Evolutionary conservation across 1,140 invertebrate genomes (phyloP).

Genomic region (Polypedilum pembai): DNA sequence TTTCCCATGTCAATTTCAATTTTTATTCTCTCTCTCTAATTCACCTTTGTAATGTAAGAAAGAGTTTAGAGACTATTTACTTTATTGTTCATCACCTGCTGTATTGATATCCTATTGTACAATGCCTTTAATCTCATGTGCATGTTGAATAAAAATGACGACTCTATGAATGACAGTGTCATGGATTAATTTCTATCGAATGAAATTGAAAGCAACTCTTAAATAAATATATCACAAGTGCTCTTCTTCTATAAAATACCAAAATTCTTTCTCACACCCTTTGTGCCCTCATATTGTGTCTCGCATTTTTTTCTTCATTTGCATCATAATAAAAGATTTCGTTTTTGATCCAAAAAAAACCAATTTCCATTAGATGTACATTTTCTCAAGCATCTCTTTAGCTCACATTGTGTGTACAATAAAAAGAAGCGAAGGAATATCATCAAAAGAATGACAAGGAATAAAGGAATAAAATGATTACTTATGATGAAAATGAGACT

Average conservation of each 20-base stretch:
- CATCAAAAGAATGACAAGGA: not conserved
- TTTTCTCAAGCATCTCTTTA: slow-evolving; percentile 17
- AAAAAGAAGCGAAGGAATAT: not conserved
- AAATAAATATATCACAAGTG: slow-evolving; percentile 7
- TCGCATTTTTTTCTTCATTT: slow-evolving; percentile 8
- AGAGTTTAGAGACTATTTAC: not conserved
- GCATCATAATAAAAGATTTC: not conserved
- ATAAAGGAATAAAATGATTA: slow-evolving; percentile 11
- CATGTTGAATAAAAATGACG: too few species aligned
- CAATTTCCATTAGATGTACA: slow-evolving; percentile 26
- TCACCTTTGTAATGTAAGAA: not conserved
- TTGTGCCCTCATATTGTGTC: not conserved
- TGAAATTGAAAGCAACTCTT: not conserved
- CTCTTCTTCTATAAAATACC: slow-evolving; percentile 6
- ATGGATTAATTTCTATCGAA: not conserved
- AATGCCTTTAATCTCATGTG: too few species aligned
- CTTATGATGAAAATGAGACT: slow-evolving; percentile 21
- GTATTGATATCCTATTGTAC: not conserved
- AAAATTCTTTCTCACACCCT: not conserved
- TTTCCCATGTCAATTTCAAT: slow-evolving; percentile 23
- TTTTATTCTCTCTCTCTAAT: not conserved
- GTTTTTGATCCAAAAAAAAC: slow-evolving; percentile 22
- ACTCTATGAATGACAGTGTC: too few species aligned
- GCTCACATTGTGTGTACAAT: not conserved
- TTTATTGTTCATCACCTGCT: slow-evolving; percentile 25